Base-by-base conservation (phyloP, 2,113 vertebrate genomes). In the Triplophysa dalaica region DNA sequence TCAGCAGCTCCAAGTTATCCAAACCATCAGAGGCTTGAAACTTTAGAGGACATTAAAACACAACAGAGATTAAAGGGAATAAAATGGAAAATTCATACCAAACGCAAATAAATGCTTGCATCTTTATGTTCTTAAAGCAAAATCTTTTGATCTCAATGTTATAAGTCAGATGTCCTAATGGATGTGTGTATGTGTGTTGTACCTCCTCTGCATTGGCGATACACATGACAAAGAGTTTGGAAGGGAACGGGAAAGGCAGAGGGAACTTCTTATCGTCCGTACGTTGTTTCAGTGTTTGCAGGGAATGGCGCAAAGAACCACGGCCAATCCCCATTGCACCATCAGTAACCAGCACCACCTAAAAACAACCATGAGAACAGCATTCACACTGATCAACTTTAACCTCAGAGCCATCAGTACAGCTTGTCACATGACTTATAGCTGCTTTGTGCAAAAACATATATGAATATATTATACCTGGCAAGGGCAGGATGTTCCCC, bases 181-280 rank as follows among this genome's bases (percentile, higher is more conserved):
- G 48, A 52, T 52, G 50, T 12, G 43, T 45, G 11, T 12, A 52
- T 38, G 26, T 14, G 26, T 75, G 9, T 26, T 3, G 24, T 93
- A 99, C 98, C 98, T 99, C 98, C 29, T 99, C 98, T 48, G 96
- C 90, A 83, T 94, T 99, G 29, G 96, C 96, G 87, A 99, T 94
- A 92, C 96, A 98, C 96, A 99, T 95, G 89, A 99, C 92, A 43
- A 94, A 98, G 14, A 99, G 63, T 91, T 98, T 99, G 60, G 95
- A 94, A 0, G 97, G 96, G 86, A 99, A 99, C 0, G 96, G 95
- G 62, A 98, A 99, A 19, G 98, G 98, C 19, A 99, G 89, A 0
- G 98, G 97, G 63, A 99, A 99, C 54, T 96, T 94, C 89, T 93
- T 98, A 84, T 93, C 97, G 0, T 99, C 97, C 0, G 89, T 92